Base-by-base conservation (phyloP, 1,140 invertebrate genomes). In the Wiebesia pumilae region DNA sequence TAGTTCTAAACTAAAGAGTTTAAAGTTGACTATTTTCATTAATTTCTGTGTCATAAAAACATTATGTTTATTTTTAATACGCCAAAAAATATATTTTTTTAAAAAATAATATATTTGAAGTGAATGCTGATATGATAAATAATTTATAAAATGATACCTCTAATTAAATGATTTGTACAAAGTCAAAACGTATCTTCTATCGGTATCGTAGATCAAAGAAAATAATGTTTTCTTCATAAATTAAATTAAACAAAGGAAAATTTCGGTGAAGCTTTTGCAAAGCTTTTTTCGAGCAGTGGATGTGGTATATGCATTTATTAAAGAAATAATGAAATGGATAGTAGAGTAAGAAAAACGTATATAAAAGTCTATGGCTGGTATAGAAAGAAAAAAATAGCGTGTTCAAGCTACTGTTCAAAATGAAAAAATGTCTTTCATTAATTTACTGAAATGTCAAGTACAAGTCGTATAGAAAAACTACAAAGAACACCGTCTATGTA, bases 341-440 rank as follows among this genome's bases (percentile, higher is more conserved):
- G 85, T 62, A 30, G 67, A 87, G 73, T 40, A 58, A 73, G 16
- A 73, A 33, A 54, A 73, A 47, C 77, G 73, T 27, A 77, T 87
- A 87, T 40, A 87, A 87, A 89, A 88, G 87, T 89, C 84, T 88
- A 89, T 88, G 88, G 88, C 83, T 83, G 88, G 89, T 83, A 86
- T 87, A 83, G 78, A 89, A 88, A 81, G 35, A 65, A 38, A 43
- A 33, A 85, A 21, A 80, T 47, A 27, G 47, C 27, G 88, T 86
- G 88, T 81, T 88, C 80, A 89, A 89, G 81, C 88, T 90, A 90
- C 89, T 89, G 89, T 90, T 90, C 87, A 90, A 88, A 88, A 89
- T 85, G 19, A 89, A 92, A 88, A 91, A 90, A 91, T 88, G 92
- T 93, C 91, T 93, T 93, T 93, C 92, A 93, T 92, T 92, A 93